Evolutionary conservation across 2,797 vertebrate species (phyloP), one percentile per base, ranked within the genome.

Genomic region (Pristis pectinata): DNA sequence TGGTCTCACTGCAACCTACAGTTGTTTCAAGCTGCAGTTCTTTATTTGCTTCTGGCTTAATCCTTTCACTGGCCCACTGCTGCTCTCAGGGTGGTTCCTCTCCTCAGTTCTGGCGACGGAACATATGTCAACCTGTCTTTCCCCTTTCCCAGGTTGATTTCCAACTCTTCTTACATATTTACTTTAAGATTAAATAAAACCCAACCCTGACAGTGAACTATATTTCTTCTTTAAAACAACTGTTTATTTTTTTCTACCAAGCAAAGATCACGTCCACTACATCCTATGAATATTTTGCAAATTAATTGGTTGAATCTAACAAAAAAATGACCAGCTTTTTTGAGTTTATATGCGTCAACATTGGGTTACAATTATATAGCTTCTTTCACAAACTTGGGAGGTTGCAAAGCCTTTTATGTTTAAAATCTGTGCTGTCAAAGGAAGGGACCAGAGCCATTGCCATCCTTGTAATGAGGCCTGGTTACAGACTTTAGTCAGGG

Each of bases 111-210:
- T 22, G 56, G 56, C 34, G 7, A 64, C 0, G 17, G n/a, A 37
- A 1, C 59, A 37, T 87, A 24, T 9, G 22, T 91, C 87, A 64
- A 85, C 27, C 9, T 24, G n/a, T n/a, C 34, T 37, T 37, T 53
- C 85, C n/a, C 30, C 22, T 19, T 3, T 61, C n/a, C n/a, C 17
- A 64, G 59, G 19, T 19, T 22, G n/a, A 91, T 67, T 91, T 37
- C 34, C 15, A n/a, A 8, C 6, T 1, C 34, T 91, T 64, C 56
- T 64, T 37, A 17, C 24, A 1, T 37, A n/a, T 91, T 64, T 41
- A 67, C n/a, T 91, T 59, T n/a, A 17, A 34, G 17, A 56, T 89
- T 89, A 89, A 89, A n/a, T 53, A 89, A 89, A 89, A 61, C 85
- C 64, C n/a, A 2, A 37, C 6, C 56, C 34, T 24, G 17, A 19